phyloP scores from a whole-genome alignment of 2,888 invertebrate genomes.

The Serripes groenlandicus region DNA sequence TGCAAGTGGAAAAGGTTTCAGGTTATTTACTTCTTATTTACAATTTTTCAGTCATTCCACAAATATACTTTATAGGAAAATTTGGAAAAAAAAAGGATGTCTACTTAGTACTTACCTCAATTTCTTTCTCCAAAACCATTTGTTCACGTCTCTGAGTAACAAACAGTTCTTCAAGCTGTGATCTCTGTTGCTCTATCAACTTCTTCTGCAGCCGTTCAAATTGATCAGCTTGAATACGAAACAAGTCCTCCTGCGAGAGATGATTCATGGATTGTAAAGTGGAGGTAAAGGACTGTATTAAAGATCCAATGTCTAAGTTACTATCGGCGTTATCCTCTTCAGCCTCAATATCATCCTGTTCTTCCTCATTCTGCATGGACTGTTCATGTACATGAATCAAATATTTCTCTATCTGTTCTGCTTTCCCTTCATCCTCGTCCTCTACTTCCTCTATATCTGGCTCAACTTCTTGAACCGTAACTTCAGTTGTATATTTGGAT shows the following conservation, averaged over 20 bases:
- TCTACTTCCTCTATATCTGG: constrained; percentile 12
- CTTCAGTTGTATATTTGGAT: not conserved
- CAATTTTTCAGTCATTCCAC: too few relatives aligned
- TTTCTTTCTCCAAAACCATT: constrained; percentile 76
- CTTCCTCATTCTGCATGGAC: constrained; percentile 56
- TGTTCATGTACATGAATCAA: constrained; percentile 80
- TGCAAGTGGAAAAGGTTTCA: too few relatives aligned
- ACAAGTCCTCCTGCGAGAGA: constrained; percentile 74
- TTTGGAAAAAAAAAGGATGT: too few relatives aligned
- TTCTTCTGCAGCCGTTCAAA: constrained; percentile 79
- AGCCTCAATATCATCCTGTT: constrained; percentile 42
- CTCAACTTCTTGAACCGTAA: not conserved
- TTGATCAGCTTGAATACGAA: constrained; percentile 76
- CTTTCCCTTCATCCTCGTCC: constrained; percentile 80
- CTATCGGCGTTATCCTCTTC: constrained; percentile 20
- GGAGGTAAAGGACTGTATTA: constrained; percentile 69
- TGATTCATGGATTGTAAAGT: constrained; percentile 67
- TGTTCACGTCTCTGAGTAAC: constrained; percentile 88
- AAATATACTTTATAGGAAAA: too few relatives aligned
- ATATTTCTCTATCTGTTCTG: constrained; percentile 83
- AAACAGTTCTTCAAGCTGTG: constrained; percentile 81
- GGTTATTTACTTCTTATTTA: too few relatives aligned
- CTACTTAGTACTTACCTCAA: constrained; percentile 69
- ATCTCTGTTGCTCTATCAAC: constrained; percentile 89
- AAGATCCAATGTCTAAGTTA: constrained; percentile 54